Base-by-base conservation (phyloP, 2,797 vertebrate genomes). In the Spizella passerina region DNA sequence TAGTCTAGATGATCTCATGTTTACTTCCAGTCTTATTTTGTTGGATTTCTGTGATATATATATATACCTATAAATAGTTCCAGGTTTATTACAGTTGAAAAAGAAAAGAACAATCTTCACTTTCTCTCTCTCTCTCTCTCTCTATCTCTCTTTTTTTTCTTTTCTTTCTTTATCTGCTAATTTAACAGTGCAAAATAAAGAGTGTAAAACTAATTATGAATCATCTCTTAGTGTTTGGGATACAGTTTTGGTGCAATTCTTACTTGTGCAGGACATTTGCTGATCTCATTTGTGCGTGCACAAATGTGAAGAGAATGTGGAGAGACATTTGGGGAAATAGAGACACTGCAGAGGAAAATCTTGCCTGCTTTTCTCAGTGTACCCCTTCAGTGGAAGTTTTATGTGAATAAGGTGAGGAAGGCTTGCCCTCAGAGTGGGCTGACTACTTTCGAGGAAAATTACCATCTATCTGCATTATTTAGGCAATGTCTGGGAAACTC, bases 391-490 rank as follows among this genome's bases (percentile, higher is more conserved):
- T 56, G 19, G 29, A 77, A 89, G 41, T 80, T 92, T 80, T 93
- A 43, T 56, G 47, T 64, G 78, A 52, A 46, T 56, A 21, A 85
- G 36, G 80, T n/a, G 65, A 80, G 71, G 56, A 91, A 82, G 61
- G 53, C 23, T 77, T 82, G 50, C 50, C 56, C 57, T 85, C 4
- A 0, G 34, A 63, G 36, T 7, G 27, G 59, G 29, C 60, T 53
- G 56, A 10, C 56, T 95, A 84, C 79, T 87, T 92, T 87, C 56
- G 63, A 53, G 75, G 84, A 89, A 86, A 87, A 85, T 92, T 87
- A 81, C 68, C 68, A 88, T 94, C 81, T 90, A 61, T 96, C 84
- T 92, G 90, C 82, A 72, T 93, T 96, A 86, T 81, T 91, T 93
- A 94, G 85, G 46, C 82, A 80, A 68, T 0, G 0, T 87, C 92